Evolutionary conservation across 2,888 invertebrate species (phyloP).

Genomic region (Pogonocherus hispidulus): DNA sequence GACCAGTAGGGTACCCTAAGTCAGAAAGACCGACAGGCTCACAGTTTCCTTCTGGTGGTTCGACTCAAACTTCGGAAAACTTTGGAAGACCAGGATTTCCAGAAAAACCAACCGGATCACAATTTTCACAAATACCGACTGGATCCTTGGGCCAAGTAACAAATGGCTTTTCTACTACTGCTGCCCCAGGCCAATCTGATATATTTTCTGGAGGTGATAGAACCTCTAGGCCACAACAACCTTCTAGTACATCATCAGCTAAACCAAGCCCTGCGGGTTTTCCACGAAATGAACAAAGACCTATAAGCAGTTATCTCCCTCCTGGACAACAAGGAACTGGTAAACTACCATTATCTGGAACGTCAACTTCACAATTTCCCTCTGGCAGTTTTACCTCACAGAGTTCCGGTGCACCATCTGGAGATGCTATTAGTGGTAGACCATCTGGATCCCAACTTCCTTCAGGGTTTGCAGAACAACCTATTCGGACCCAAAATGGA

Average conservation of each 20-base stretch:
- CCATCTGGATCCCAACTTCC: not conserved
- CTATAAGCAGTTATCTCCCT: slow-evolving; percentile 48
- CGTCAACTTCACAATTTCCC: slow-evolving; percentile 36
- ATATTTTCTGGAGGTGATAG: not conserved
- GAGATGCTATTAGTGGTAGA: too few relatives aligned
- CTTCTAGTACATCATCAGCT: slow-evolving; percentile 30
- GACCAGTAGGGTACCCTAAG: slow-evolving; percentile 57
- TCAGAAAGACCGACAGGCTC: slow-evolving; percentile 56
- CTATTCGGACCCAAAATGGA: slow-evolving; percentile 1
- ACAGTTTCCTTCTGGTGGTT: slow-evolving; percentile 42
- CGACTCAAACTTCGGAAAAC: slow-evolving; percentile 24
- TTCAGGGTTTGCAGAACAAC: not conserved
- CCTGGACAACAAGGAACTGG: slow-evolving; percentile 57
- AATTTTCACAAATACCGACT: too few relatives aligned
- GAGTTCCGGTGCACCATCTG: not conserved
- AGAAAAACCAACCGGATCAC: not conserved
- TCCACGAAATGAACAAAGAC: slow-evolving; percentile 33
- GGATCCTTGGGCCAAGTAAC: not conserved
- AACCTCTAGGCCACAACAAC: slow-evolving; percentile 15
- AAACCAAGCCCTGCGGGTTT: not conserved
- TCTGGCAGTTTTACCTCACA: not conserved
- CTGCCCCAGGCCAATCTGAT: not conserved
- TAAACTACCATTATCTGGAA: slow-evolving; percentile 57
- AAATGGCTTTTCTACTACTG: not conserved
- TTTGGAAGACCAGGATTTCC: not conserved